Evolutionary conservation across 2,888 invertebrate genomes (phyloP).

Genomic region (Epinotia nisella): DNA sequence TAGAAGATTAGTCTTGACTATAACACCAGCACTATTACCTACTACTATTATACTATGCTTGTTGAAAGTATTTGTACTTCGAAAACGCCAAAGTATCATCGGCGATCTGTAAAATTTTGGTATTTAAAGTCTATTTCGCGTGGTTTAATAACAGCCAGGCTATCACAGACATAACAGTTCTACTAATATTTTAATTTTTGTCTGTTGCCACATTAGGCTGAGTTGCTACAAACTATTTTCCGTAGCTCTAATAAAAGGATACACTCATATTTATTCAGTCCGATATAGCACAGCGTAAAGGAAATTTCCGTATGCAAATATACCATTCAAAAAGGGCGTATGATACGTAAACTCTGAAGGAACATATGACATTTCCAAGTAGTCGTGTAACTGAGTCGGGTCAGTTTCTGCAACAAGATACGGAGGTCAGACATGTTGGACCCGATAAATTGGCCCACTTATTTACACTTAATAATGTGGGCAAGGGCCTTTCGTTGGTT

Average conservation of each 20-base stretch:
- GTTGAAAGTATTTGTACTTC: too few species aligned
- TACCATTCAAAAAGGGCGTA: neutral
- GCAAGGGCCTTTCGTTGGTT: conserved; percentile 19
- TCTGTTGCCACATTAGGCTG: too few species aligned
- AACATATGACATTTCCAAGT: neutral
- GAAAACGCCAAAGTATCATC: too few species aligned
- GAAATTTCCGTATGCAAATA: conserved; percentile 14
- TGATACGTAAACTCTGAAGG: neutral
- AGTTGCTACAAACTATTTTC: neutral
- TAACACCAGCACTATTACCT: too few species aligned
- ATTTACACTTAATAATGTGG: conserved; percentile 34
- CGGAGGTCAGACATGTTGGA: conserved; percentile 37
- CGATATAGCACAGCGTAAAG: conserved; percentile 5
- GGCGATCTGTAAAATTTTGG: too few species aligned
- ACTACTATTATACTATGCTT: too few species aligned
- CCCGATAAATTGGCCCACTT: conserved; percentile 37
- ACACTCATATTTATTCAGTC: neutral
- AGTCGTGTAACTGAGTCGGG: conserved; percentile 8
- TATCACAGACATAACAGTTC: too few species aligned
- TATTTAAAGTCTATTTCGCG: too few species aligned
- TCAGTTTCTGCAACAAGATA: conserved; percentile 36
- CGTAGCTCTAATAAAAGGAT: neutral
- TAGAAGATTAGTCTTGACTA: too few species aligned
- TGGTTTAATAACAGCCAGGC: too few species aligned
- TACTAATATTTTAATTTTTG: too few species aligned